Percentiles rank a stretch among this genome's conserved stretches.
Conservation (phyloP, 2,113 vertebrate species). For the Xenus cinereus region DNA sequence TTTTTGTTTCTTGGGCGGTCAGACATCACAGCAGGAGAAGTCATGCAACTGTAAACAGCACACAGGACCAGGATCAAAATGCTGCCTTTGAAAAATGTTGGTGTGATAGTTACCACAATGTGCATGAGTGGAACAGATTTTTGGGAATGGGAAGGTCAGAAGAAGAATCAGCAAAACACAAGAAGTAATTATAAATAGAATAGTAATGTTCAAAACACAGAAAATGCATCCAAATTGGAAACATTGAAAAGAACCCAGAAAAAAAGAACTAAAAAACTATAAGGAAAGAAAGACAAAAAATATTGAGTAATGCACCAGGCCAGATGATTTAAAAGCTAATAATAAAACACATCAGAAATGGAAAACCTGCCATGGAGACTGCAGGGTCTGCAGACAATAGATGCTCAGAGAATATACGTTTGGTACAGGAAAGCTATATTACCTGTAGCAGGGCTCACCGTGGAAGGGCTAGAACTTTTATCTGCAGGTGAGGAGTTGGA, state of each 20-base stretch:
- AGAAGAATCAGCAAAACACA: neutral
- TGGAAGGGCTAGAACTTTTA: neutral
- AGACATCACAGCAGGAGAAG: neutral
- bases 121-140: neutral
- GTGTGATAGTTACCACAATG: neutral
- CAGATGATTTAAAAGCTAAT: neutral
- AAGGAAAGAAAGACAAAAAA: neutral
- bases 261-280: neutral
- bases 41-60: rapidly evolving
- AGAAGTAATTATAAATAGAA: neutral
- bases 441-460: neutral
- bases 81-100: neutral
- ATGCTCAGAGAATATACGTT: neutral
- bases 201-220: neutral
- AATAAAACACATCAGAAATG: neutral
- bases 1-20: neutral
- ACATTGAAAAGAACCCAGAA: neutral
- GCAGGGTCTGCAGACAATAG: neutral
- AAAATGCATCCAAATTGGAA: neutral
- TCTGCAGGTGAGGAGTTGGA: neutral
- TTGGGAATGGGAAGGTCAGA: neutral
- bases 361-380: neutral
- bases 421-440: neutral
- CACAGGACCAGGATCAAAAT: neutral
- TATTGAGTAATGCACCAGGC: neutral